Base-by-base conservation (phyloP, 2,797 vertebrate species). In the Tympanoctomys barrerae region DNA sequence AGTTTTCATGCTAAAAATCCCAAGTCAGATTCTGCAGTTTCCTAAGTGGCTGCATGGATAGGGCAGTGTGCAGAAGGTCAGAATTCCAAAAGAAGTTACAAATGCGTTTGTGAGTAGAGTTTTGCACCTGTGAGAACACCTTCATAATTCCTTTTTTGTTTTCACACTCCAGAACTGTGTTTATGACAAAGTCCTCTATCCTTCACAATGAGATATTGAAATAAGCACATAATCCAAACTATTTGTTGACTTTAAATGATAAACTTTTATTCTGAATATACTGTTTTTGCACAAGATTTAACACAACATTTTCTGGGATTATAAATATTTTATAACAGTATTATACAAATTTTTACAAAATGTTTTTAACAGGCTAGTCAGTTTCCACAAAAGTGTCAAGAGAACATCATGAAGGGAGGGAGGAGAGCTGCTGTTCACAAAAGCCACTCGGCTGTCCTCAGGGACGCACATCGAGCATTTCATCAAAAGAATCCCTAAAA, bases 321-420 rank as follows among this genome's bases (percentile, higher is more conserved):
- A 99, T 99, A 99, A 99, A 99, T 98, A 98, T 98, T 97, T 98
- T 99, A 99, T 99, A 99, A 99, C 98, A 99, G 99, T 99, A 99
- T 99, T 99, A 99, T 99, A 99, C 99, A 99, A 99, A 99, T 99
- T 99, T 99, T 99, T 99, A 99, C 99, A 99, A 99, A 99, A 99
- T 98, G 86, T 97, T 98, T 99, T 98, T 99, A 99, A 96, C 98
- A 99, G 99, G 99, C 99, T 99, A 99, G 98, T 99, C 98, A 99
- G 99, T 98, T 99, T 99, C 98, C 99, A 99, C 99, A 99, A 99
- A 99, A 99, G 98, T 99, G 99, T 99, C 99, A 99, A 99, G 98
- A 99, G 99, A 99, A 99, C 99, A 99, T 99, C 99, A 99, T 98
- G 99, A 99, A 99, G 98, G 98, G 99, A 8, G 98, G 98, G 98